Conservation (phyloP, 2,888 invertebrate genomes). For the Mythimna vitellina region DNA sequence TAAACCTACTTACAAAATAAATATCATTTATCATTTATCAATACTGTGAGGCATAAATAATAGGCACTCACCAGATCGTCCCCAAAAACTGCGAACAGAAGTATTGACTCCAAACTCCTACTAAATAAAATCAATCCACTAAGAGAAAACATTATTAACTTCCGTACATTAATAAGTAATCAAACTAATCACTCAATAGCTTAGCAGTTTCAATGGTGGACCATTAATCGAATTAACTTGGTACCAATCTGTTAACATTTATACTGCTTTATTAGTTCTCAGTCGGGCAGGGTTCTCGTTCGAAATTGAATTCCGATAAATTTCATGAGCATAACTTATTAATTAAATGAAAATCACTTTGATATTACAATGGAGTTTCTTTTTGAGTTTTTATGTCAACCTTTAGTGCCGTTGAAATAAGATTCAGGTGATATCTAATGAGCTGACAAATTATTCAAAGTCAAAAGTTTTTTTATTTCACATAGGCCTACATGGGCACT, state of each 20-base stretch:
- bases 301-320: conserved; percentile 61
- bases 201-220: conserved; percentile 56
- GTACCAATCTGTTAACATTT: conserved; percentile 61
- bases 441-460: no score
- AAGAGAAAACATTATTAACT: conserved; percentile 30
- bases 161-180: conserved; percentile 42
- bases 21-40: no score
- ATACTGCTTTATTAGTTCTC: conserved; percentile 58
- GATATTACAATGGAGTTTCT: conserved; percentile 20
- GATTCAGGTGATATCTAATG: background rate
- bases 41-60: background rate
- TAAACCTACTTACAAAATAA: no score
- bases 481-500: no score
- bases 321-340: conserved; percentile 45
- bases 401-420: background rate
- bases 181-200: conserved; percentile 60
- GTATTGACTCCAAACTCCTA: background rate
- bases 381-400: conserved; percentile 37
- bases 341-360: conserved; percentile 40
- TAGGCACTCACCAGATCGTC: background rate
- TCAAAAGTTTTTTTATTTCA: no score
- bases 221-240: conserved; percentile 64
- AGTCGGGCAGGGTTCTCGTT: conserved; percentile 43
- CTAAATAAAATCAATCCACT: background rate
- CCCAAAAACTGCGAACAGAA: background rate